Base-by-base conservation (phyloP, 2,113 vertebrate species). In the Catharus minimus region DNA sequence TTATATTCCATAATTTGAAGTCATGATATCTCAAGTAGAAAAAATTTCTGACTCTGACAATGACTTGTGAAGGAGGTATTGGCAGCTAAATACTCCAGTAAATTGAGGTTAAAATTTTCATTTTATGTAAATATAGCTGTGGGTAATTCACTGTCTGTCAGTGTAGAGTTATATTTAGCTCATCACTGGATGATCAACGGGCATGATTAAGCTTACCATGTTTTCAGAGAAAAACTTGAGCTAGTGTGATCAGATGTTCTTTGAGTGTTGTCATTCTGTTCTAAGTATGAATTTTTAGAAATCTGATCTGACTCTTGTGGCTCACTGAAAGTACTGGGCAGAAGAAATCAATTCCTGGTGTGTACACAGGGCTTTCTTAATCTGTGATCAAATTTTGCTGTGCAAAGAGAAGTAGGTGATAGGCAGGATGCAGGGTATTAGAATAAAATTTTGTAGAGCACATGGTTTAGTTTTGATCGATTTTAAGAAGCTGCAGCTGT, bases 401-500 rank as follows among this genome's bases (percentile, higher is more conserved):
- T 77, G 41, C 30, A 80, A 82, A 72, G 69, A 88, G 44, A 86
- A 91, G 38, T 19, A 93, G 62, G 81, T 76, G 33, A 89, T 30
- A 50, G 13, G 24, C 56, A 86, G 36, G 24, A 90, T 86, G 39
- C 13, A 17, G 11, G 53, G 13, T 43, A 85, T 65, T 66, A 55
- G 39, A 82, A 36, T 49, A 73, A 80, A 73, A 69, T 33, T 58
- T n/a, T 64, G 23, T 46, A 66, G 30, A 76, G 32, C 13, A 43
- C 18, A 77, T 3, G 7, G 33, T 80, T 89, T 65, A 72, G 22
- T 14, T 87, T 46, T 69, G 67, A 73, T 91, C 58, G 73, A 5
- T 94, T 93, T 85, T 87, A 68, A 79, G 81, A 92, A 93, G 62
- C 8, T 95, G 89, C 94, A 96, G 93, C 89, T 95, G 85, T 91